These are phyloP conservation scores for Dusona sp. DNA, from an alignment of 2,888 invertebrate species.

Conservation along the genomic window DNA sequence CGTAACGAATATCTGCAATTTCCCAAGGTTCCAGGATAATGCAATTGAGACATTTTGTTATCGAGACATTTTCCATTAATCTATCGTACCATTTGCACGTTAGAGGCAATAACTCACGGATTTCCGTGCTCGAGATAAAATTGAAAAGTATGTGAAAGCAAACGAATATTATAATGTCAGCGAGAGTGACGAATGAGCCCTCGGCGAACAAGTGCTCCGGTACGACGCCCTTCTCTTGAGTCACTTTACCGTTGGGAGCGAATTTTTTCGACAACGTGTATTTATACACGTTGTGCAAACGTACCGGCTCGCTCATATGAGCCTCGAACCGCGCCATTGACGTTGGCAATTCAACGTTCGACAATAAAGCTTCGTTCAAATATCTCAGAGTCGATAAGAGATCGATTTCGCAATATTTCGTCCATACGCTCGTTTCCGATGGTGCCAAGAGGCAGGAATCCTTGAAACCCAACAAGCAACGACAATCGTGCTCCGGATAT, in stretches of 20 bases:
- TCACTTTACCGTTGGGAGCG: conserved; percentile 84
- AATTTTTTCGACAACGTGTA: conserved; percentile 85
- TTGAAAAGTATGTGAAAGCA: conserved; percentile 88
- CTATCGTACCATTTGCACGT: conserved; percentile 88
- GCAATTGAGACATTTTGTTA: conserved; percentile 78
- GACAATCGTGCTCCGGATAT: conserved; percentile 81
- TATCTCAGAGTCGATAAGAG: conserved; percentile 88
- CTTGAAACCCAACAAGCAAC: conserved; percentile 91
- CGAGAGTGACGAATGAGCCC: conserved; percentile 92
- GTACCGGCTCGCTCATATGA: conserved; percentile 93
- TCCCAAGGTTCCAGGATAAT: conserved; percentile 72
- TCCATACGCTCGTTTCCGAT: conserved; percentile 95
- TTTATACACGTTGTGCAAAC: conserved; percentile 92
- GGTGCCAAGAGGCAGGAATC: conserved; percentile 92
- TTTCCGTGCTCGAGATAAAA: conserved; percentile 80
- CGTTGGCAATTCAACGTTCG: conserved; percentile 86
- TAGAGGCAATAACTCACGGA: conserved; percentile 86
- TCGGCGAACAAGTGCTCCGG: conserved; percentile 92
- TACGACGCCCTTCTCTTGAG: conserved; percentile 70
- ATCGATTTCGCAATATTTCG: conserved; percentile 96
- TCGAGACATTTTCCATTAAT: conserved; percentile 77
- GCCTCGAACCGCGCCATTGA: conserved; percentile 92
- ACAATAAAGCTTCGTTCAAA: conserved; percentile 78
- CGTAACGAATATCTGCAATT: conserved; percentile 70
- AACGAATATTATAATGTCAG: conserved; percentile 93